A percentile compares a stretch with the other conserved stretches of the same genome.
phyloP scores from a whole-genome alignment of 1,140 invertebrate genomes.

The Apis florea region DNA sequence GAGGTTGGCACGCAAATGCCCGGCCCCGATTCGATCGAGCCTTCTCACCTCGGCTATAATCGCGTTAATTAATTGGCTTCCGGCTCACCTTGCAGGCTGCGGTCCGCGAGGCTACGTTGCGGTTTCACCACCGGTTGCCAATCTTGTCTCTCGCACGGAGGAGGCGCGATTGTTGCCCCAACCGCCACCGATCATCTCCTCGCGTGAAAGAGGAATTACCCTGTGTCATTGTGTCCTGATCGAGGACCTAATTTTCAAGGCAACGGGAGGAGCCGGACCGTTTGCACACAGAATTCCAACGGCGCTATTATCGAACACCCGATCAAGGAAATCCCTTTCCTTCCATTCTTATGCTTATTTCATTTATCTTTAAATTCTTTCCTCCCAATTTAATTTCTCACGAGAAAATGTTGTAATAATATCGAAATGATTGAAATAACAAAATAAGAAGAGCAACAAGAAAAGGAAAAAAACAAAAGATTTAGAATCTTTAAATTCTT shows the following conservation, averaged over 20 bases:
- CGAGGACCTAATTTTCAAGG: not conserved
- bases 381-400: too few relatives aligned
- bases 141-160: conserved; percentile 7
- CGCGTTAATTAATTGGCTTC: conserved; percentile 57
- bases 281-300: too few relatives aligned
- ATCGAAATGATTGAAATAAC: too few relatives aligned
- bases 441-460: too few relatives aligned
- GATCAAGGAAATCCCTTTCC: too few relatives aligned
- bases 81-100: conserved; percentile 45
- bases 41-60: conserved; percentile 54
- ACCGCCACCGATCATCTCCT: conserved; percentile 1
- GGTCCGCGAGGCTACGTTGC: conserved; percentile 40
- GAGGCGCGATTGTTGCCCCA: conserved; percentile 20
- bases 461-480: too few relatives aligned
- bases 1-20: conserved; percentile 17
- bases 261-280: not conserved
- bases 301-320: too few relatives aligned
- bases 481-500: too few relatives aligned
- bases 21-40: conserved; percentile 51
- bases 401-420: too few relatives aligned
- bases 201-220: conserved; percentile 32
- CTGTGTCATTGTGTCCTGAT: conserved; percentile 12
- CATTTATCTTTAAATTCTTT: too few relatives aligned
- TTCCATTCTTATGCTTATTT: too few relatives aligned
- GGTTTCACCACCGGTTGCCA: conserved; percentile 32